phyloP scores from a whole-genome alignment of 2,113 vertebrate species.

The Nanorana parkeri region DNA sequence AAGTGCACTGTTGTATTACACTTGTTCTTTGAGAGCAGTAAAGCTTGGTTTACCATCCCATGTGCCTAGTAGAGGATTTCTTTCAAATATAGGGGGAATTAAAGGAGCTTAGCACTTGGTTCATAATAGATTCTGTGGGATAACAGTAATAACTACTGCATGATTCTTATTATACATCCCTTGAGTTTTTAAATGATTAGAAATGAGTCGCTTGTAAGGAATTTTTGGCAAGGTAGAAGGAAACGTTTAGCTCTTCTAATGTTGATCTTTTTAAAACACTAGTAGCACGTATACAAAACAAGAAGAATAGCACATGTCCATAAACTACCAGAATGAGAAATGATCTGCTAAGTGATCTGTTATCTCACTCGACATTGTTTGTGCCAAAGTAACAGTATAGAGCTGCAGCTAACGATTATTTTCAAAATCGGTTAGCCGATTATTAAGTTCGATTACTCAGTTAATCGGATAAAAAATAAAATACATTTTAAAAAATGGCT shows the following conservation, averaged over 20 bases:
- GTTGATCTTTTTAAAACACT: neutral
- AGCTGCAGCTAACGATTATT: too few species aligned
- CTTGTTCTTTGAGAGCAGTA: conserved; percentile 15
- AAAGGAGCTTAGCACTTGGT: conserved; percentile 45
- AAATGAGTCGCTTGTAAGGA: conserved; percentile 25
- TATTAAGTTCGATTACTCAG: too few species aligned
- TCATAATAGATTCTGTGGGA: conserved; percentile 37
- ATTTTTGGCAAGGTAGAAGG: conserved; percentile 36
- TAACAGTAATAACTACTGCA: conserved; percentile 18
- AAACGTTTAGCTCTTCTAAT: conserved; percentile 12
- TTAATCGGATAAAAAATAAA: too few species aligned
- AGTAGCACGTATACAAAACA: neutral
- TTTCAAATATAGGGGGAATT: conserved; percentile 13
- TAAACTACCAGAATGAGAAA: neutral
- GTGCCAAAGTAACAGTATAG: too few species aligned
- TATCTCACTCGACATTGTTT: too few species aligned
- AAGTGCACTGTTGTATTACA: conserved; percentile 3
- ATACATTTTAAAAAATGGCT: too few species aligned
- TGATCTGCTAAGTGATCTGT: too few species aligned
- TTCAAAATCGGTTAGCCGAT: too few species aligned
- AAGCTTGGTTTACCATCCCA: conserved; percentile 18
- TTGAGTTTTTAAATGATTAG: conserved; percentile 24
- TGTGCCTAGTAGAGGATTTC: neutral
- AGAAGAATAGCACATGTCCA: neutral
- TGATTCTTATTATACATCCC: conserved; percentile 29